Percentiles rank a stretch among this genome's conserved stretches.
Evolutionary conservation across 2,113 vertebrate species (phyloP).

Genomic region (Geothlypis trichas): DNA sequence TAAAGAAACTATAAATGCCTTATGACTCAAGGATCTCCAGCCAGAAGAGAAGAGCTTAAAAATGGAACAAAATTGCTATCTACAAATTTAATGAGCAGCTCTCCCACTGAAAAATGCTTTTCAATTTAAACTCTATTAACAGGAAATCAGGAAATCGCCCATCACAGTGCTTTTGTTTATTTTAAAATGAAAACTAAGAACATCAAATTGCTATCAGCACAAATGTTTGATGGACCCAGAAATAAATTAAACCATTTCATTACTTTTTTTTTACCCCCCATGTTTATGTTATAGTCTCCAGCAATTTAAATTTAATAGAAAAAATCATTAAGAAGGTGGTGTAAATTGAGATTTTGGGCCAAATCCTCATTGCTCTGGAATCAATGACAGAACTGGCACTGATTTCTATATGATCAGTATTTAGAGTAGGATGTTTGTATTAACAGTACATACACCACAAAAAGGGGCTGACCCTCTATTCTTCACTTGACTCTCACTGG

Average conservation of each 20-base stretch:
- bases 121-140: constrained; percentile 62
- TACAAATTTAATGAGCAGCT: constrained; percentile 45
- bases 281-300: neutral
- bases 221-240: neutral
- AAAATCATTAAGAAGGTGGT: neutral
- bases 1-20: constrained; percentile 22
- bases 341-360: neutral
- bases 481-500: neutral
- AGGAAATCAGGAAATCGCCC: constrained; percentile 50
- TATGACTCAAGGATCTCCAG: constrained; percentile 10
- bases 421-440: neutral
- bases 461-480: neutral
- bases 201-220: constrained; percentile 31
- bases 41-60: constrained; percentile 29
- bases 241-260: constrained; percentile 42
- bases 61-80: constrained; percentile 30
- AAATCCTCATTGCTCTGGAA: neutral
- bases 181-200: constrained; percentile 47
- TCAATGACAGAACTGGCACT: neutral
- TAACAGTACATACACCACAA: neutral
- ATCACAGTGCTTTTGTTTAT: constrained; percentile 37
- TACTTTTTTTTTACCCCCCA: neutral
- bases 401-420: neutral
- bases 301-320: constrained; percentile 30
- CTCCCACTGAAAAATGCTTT: constrained; percentile 45